These are phyloP conservation scores for Melanotaenia maccullochi DNA, from an alignment of 2,797 vertebrate genomes.

Conservation along the genomic window DNA sequence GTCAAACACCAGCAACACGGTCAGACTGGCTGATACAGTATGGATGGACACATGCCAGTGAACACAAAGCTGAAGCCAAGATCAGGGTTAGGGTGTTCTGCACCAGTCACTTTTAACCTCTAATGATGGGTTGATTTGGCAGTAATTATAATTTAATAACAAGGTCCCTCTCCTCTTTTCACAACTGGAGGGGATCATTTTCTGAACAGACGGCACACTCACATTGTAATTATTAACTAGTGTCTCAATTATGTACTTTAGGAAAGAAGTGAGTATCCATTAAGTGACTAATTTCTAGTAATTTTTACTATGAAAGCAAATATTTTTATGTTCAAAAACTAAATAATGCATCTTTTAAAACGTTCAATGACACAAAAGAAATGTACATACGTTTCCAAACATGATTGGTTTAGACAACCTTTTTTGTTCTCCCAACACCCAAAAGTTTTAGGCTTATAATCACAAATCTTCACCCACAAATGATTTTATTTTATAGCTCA, in stretches of 20 bases:
- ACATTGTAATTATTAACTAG: conserved; percentile 1
- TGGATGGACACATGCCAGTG: not conserved
- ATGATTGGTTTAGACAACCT: not conserved
- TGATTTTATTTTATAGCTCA: not conserved
- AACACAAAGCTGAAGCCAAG: conserved; percentile 8
- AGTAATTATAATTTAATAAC: conserved; percentile 36
- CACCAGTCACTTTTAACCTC: conserved; percentile 20
- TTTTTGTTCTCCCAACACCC: not conserved
- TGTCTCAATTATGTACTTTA: conserved; percentile 1
- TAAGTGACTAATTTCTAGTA: not conserved
- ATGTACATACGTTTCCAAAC: not conserved
- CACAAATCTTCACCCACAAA: not conserved
- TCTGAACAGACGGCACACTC: not conserved
- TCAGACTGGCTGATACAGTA: conserved; percentile 1
- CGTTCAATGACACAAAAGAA: not conserved
- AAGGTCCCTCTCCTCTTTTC: conserved; percentile 2
- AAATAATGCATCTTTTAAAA: not conserved
- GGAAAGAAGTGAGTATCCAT: not conserved
- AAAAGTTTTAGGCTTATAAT: not conserved
- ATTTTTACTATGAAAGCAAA: not conserved
- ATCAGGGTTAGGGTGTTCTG: conserved; percentile 37
- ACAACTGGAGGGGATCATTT: conserved; percentile 2
- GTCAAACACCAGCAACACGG: conserved; percentile 7
- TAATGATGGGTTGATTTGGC: conserved; percentile 25
- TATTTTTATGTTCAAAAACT: not conserved